Evolutionary conservation across 1,140 invertebrate genomes (phyloP).

Genomic region (Anastrepha ludens): DNA sequence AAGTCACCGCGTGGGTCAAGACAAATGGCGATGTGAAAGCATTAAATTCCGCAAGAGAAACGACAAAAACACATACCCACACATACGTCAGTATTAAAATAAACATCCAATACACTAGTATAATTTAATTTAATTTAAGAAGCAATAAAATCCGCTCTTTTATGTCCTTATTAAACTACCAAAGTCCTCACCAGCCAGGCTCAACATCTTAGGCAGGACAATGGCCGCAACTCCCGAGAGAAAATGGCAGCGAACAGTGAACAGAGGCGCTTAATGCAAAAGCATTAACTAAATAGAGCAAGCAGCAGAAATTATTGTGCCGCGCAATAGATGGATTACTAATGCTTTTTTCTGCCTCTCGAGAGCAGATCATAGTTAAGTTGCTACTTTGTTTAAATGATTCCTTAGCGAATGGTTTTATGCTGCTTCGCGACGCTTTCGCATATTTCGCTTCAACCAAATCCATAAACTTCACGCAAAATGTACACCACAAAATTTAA

Average conservation of each 20-base stretch:
- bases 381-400: slow-evolving; percentile 36
- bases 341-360: background rate
- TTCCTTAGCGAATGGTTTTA: slow-evolving; percentile 17
- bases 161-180: background rate
- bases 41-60: no score
- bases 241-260: background rate
- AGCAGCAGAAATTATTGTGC: background rate
- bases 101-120: background rate
- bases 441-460: background rate
- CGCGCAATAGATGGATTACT: slow-evolving; percentile 14
- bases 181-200: background rate
- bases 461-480: slow-evolving; percentile 67
- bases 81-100: background rate
- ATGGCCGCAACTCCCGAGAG: background rate
- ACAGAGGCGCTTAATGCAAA: background rate
- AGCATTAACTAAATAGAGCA: background rate
- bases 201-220: background rate
- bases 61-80: background rate
- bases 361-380: slow-evolving; percentile 19
- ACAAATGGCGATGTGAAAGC: background rate
- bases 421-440: background rate
- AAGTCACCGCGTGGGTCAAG: background rate
- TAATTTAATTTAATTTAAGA: background rate
- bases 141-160: background rate
- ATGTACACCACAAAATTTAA: slow-evolving; percentile 62